Conservation (phyloP, 2,888 invertebrate genomes). For the Drosophila barbarae region DNA sequence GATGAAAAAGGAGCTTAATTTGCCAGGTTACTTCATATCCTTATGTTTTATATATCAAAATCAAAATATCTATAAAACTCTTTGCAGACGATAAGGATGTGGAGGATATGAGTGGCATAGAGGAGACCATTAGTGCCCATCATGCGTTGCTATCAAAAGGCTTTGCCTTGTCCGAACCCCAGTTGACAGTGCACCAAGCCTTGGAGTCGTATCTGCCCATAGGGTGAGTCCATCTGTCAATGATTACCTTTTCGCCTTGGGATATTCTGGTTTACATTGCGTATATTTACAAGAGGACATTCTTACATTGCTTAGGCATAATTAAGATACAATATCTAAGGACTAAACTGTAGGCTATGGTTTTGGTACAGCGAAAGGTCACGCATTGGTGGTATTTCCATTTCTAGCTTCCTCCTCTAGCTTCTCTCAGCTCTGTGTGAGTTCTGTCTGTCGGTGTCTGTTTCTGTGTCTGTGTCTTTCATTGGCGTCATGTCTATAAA, state of each 20-base stretch:
- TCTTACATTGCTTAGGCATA: slow-evolving; percentile 15
- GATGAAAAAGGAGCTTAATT: slow-evolving; percentile 88
- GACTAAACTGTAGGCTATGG: slow-evolving; percentile 54
- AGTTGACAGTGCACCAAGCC: slow-evolving; percentile 93
- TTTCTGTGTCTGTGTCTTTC: slow-evolving; percentile 8
- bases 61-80: background rate
- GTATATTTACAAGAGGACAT: slow-evolving; percentile 19
- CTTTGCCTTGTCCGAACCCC: slow-evolving; percentile 90
- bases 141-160: slow-evolving; percentile 91
- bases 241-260: background rate
- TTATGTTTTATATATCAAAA: background rate
- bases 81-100: slow-evolving; percentile 83
- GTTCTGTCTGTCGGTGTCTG: slow-evolving; percentile 3
- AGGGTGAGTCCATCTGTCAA: slow-evolving; percentile 82
- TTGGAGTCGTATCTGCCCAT: slow-evolving; percentile 92
- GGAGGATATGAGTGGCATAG: slow-evolving; percentile 86
- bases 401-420: slow-evolving; percentile 44
- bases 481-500: slow-evolving; percentile 78
- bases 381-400: slow-evolving; percentile 62
- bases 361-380: slow-evolving; percentile 70
- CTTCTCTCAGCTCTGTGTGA: slow-evolving; percentile 63
- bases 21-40: slow-evolving; percentile 80
- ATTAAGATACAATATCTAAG: slow-evolving; percentile 16
- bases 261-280: background rate
- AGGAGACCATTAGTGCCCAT: slow-evolving; percentile 81